These are phyloP conservation scores for Allygus modestus DNA, from an alignment of 2,888 invertebrate species.

Conservation along the genomic window DNA sequence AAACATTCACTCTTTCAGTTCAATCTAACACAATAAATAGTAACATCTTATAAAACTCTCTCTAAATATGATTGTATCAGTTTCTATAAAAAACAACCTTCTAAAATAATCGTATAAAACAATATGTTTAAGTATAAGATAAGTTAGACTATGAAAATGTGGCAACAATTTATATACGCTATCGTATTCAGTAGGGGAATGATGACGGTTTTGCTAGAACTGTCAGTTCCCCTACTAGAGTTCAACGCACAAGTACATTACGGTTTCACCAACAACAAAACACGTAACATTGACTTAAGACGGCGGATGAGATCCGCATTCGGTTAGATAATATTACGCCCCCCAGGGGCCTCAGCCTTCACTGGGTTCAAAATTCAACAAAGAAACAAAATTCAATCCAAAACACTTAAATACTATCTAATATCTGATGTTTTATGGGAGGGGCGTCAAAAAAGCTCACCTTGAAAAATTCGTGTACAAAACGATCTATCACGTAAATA, in stretches of 20 bases:
- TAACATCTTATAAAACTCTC: conserved; percentile 50
- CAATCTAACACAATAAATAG: conserved; percentile 4
- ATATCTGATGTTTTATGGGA: conserved; percentile 17
- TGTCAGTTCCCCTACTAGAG: conserved; percentile 1
- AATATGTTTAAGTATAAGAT: conserved; percentile 8
- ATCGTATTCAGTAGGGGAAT: conserved; percentile 11
- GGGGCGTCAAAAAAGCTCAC: conserved; percentile 4
- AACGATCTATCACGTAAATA: too few relatives aligned
- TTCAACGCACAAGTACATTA: conserved; percentile 11
- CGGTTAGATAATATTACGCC: conserved; percentile 49
- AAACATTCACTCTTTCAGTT: background rate
- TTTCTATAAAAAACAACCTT: conserved; percentile 50
- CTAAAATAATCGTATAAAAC: conserved; percentile 50
- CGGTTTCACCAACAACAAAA: conserved; percentile 34
- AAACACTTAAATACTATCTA: conserved; percentile 38
- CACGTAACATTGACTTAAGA: conserved; percentile 21
- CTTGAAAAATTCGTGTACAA: too few relatives aligned
- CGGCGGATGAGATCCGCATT: background rate
- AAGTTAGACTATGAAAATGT: conserved; percentile 47
- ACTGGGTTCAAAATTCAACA: background rate
- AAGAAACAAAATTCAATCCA: conserved; percentile 24
- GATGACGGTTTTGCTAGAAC: background rate
- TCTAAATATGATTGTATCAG: conserved; percentile 52
- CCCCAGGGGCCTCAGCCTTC: background rate
- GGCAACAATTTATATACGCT: conserved; percentile 47